Conservation (phyloP, 1,140 invertebrate species). For the Pseudomyrmex sp. region DNA sequence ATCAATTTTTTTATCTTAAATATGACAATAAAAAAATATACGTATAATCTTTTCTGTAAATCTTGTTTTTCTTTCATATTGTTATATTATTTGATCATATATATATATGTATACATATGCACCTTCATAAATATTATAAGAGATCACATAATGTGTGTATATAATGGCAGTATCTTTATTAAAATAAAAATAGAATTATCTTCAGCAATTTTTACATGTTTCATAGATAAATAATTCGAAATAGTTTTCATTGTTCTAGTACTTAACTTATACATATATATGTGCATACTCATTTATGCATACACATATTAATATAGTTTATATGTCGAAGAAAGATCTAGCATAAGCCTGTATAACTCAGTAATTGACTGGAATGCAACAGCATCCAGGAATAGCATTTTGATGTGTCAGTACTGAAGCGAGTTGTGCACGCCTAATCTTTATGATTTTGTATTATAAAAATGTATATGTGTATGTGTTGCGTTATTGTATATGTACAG, state of each 20-base stretch:
- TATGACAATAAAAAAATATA: not conserved
- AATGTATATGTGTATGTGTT: no score
- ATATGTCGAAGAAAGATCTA: not conserved
- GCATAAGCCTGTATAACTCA: no score
- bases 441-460: no score
- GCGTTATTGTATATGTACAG: no score
- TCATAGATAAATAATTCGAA: not conserved
- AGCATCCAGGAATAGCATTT: no score
- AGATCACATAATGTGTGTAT: conserved; percentile 20
- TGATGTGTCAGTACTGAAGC: no score
- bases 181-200: conserved; percentile 17
- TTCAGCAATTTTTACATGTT: conserved; percentile 4
- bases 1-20: no score
- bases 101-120: not conserved
- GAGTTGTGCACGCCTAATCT: no score
- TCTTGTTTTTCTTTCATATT: not conserved
- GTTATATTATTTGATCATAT: conserved; percentile 6
- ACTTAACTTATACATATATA: not conserved
- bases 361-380: no score
- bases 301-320: no score
- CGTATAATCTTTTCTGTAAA: not conserved
- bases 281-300: not conserved
- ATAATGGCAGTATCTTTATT: conserved; percentile 41
- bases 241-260: conserved; percentile 13
- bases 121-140: conserved; percentile 20